phyloP scores from a whole-genome alignment of 2,888 invertebrate genomes.

The Smittia aterrima region DNA sequence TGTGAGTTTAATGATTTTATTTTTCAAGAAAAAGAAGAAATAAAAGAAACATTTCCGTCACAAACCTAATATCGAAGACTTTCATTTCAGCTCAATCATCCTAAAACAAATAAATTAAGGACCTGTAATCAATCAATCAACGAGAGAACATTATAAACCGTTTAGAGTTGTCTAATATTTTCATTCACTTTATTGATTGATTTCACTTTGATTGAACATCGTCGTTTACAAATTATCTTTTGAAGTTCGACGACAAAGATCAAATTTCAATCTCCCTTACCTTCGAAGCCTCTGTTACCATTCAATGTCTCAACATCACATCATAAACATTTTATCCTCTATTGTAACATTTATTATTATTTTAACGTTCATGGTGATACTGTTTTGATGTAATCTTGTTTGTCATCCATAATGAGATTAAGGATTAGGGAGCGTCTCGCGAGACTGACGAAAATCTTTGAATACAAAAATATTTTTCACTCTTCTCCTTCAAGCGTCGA shows the following conservation, averaged over 20 bases:
- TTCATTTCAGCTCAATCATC: no score
- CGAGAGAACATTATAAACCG: neutral
- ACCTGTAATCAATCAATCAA: no score
- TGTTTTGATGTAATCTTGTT: neutral
- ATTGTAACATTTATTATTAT: conserved; percentile 21
- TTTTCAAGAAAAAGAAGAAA: neutral
- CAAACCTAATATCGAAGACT: no score
- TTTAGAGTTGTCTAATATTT: neutral
- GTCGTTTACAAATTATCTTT: neutral
- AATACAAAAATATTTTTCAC: conserved; percentile 9
- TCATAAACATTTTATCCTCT: conserved; percentile 23
- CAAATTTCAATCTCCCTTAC: no score
- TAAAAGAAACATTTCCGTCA: neutral
- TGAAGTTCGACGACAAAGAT: neutral
- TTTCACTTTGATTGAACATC: conserved; percentile 13
- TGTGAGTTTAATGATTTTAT: neutral
- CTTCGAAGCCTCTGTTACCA: no score
- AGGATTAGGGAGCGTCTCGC: neutral
- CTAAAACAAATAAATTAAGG: no score
- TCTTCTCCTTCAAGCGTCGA: neutral
- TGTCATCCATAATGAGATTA: neutral
- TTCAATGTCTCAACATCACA: neutral
- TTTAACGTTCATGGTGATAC: conserved; percentile 5
- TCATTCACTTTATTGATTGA: conserved; percentile 9
- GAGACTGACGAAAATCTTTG: neutral